A percentile compares a stretch with the other conserved stretches of the same genome.
Conservation (phyloP, 53 echinoderm and acorn worm species). For the Pentamera pediparva region DNA sequence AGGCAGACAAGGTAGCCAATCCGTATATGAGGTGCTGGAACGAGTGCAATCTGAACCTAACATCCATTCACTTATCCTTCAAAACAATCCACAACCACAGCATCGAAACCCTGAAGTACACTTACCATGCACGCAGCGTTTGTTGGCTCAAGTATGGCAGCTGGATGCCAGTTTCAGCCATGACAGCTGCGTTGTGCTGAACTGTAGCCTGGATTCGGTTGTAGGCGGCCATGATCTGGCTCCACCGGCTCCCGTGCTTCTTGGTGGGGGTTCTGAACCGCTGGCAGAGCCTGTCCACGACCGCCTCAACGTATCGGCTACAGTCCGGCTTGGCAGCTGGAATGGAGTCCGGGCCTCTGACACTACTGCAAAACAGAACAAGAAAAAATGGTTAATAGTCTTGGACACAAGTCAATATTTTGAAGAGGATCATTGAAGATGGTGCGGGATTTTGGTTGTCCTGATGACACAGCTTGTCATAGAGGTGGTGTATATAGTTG, state of each 20-base stretch:
- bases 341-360: not conserved
- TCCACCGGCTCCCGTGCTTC: conserved; percentile 4
- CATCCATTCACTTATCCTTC: too few species aligned
- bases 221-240: conserved; percentile 5
- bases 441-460: too few species aligned
- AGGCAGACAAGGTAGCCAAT: too few species aligned
- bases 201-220: not conserved
- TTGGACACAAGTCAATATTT: not conserved
- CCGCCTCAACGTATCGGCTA: conserved; percentile 35
- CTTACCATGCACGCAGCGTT: not conserved
- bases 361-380: not conserved
- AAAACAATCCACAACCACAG: not conserved
- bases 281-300: conserved; percentile 7
- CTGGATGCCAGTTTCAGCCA: conserved; percentile 22
- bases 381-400: not conserved
- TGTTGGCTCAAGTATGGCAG: not conserved
- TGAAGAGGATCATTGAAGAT: not conserved
- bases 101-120: not conserved
- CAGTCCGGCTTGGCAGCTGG: conserved; percentile 34
- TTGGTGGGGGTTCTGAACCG: not conserved
- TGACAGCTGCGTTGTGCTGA: not conserved
- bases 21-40: too few species aligned
- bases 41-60: too few species aligned
- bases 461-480: too few species aligned
- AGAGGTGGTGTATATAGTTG: too few species aligned